Evolutionary conservation across 2,113 vertebrate species (phyloP).

Genomic region (Bolborhynchus lineola): DNA sequence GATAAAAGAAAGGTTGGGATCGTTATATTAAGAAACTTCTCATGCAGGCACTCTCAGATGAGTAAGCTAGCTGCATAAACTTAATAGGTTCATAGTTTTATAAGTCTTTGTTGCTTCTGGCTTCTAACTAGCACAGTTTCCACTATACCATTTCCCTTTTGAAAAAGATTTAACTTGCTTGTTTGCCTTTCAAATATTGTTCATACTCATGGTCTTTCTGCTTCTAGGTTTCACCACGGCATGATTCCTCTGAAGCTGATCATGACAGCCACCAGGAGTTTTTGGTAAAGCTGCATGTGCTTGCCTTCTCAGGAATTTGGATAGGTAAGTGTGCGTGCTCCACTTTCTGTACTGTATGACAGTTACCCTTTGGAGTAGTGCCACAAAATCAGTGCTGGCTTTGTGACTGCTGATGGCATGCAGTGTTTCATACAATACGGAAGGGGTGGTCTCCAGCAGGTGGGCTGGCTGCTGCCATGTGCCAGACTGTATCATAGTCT

Average conservation of each 20-base stretch:
- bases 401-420: not conserved
- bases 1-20: not conserved
- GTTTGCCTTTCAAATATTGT: not conserved
- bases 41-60: not conserved
- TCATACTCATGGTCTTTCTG: not conserved
- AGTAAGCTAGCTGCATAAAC: not conserved
- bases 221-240: not conserved
- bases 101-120: not conserved
- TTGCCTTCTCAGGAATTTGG: not conserved
- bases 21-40: not conserved
- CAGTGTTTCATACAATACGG: accelerated
- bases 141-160: not conserved
- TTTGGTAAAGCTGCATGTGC: not conserved
- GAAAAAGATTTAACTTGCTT: not conserved
- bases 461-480: not conserved
- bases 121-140: not conserved
- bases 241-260: not conserved
- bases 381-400: not conserved
- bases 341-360: not conserved
- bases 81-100: not conserved
- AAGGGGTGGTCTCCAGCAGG: not conserved
- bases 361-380: not conserved
- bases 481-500: not conserved
- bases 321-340: not conserved
- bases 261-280: not conserved